phyloP scores from a whole-genome alignment of 1,140 invertebrate species.

The Spodoptera frugiperda region DNA sequence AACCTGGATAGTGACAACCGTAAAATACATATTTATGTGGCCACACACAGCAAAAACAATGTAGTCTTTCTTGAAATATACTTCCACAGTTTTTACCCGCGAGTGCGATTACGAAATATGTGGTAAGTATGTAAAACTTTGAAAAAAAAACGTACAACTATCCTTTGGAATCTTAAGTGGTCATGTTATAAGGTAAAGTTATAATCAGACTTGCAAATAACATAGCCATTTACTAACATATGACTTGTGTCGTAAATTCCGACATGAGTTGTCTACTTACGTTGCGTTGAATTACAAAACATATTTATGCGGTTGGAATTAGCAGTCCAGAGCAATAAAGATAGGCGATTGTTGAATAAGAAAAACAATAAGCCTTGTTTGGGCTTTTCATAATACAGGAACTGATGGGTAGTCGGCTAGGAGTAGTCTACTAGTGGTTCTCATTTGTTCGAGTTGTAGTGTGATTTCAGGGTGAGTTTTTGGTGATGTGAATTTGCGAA shows the following conservation, averaged over 20 bases:
- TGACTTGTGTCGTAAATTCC: slow-evolving; percentile 33
- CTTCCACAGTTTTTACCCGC: neutral
- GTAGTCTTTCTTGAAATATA: slow-evolving; percentile 27
- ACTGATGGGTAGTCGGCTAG: neutral
- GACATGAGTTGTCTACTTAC: neutral
- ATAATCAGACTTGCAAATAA: slow-evolving; percentile 39
- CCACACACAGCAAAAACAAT: slow-evolving; percentile 7
- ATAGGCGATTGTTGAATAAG: slow-evolving; percentile 35
- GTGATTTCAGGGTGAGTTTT: neutral
- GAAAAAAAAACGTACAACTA: neutral
- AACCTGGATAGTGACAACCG: neutral
- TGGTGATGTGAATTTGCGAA: too few relatives aligned
- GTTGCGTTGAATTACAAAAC: slow-evolving; percentile 8
- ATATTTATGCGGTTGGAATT: slow-evolving; percentile 17
- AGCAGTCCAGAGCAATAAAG: slow-evolving; percentile 14
- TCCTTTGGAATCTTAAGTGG: slow-evolving; percentile 15
- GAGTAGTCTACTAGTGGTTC: neutral
- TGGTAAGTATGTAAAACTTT: slow-evolving; percentile 19
- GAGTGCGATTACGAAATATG: slow-evolving; percentile 24
- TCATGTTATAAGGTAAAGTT: slow-evolving; percentile 27
- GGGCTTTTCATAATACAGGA: slow-evolving; percentile 15
- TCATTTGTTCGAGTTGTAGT: neutral
- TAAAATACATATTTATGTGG: slow-evolving; percentile 26
- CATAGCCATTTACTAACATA: slow-evolving; percentile 29
- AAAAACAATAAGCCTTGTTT: slow-evolving; percentile 23